phyloP scores from a whole-genome alignment of 2,113 vertebrate species.

The Laticauda colubrina region DNA sequence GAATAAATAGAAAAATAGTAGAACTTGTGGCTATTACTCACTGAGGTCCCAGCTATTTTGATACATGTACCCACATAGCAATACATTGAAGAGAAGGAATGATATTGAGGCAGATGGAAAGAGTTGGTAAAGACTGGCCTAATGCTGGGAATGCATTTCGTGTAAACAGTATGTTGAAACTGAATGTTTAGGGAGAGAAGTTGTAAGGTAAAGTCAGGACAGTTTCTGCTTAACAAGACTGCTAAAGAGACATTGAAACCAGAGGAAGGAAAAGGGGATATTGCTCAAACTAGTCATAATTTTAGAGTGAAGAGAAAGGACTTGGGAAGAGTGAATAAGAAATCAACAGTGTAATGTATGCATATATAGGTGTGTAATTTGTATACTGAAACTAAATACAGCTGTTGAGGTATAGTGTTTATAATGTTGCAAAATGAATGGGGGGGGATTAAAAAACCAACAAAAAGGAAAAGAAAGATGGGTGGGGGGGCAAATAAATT shows the following conservation, averaged over 20 bases:
- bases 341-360: slow-evolving; percentile 57
- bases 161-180: slow-evolving; percentile 41
- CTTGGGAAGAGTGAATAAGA: slow-evolving; percentile 43
- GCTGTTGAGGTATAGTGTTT: slow-evolving; percentile 59
- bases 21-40: slow-evolving; percentile 47
- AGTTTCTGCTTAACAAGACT: slow-evolving; percentile 17
- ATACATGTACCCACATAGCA: slow-evolving; percentile 49
- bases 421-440: slow-evolving; percentile 52
- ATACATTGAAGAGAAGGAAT: slow-evolving; percentile 30
- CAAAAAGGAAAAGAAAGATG: slow-evolving; percentile 52
- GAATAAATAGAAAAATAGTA: slow-evolving; percentile 63
- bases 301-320: slow-evolving; percentile 46
- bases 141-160: slow-evolving; percentile 57
- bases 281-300: slow-evolving; percentile 44
- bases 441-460: slow-evolving; percentile 56
- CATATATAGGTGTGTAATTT: slow-evolving; percentile 62
- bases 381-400: slow-evolving; percentile 61
- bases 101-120: slow-evolving; percentile 44
- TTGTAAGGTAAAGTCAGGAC: slow-evolving; percentile 51
- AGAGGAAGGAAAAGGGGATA: slow-evolving; percentile 16
- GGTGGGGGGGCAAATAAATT: slow-evolving; percentile 63
- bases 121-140: slow-evolving; percentile 23
- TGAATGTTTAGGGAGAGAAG: slow-evolving; percentile 27
- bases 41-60: slow-evolving; percentile 53
- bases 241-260: slow-evolving; percentile 10